phyloP scores from a whole-genome alignment of 2,797 vertebrate species.

The Poecilia velifera region DNA sequence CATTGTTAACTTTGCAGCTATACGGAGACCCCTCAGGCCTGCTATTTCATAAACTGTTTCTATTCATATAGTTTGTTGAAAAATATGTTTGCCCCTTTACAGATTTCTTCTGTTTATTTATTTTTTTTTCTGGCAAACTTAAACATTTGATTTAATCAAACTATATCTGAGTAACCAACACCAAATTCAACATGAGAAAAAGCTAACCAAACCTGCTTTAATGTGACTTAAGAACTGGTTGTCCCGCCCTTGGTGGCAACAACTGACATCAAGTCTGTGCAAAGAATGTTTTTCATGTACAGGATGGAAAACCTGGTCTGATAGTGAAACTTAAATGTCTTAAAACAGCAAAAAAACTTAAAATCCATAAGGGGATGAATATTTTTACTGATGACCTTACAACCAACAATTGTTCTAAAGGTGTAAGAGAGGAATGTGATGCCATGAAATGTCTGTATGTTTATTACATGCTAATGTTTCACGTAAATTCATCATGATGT shows the following conservation, averaged over 20 bases:
- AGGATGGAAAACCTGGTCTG: background rate
- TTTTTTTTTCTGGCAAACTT: background rate
- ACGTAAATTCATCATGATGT: background rate
- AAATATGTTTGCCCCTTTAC: background rate
- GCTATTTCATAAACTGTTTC: constrained; percentile 20
- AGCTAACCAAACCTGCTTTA: background rate
- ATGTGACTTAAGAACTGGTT: background rate
- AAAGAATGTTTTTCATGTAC: background rate
- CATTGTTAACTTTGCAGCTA: constrained; percentile 39
- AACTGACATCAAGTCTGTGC: background rate
- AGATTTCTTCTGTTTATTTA: too few species aligned
- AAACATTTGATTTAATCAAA: background rate
- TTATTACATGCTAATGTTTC: background rate
- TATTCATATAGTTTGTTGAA: background rate
- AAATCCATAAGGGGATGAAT: background rate
- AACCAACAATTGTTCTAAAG: background rate
- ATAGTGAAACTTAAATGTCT: background rate
- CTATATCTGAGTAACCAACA: background rate
- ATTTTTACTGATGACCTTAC: background rate
- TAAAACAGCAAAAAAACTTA: background rate
- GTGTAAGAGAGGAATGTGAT: background rate
- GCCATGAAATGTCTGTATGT: background rate
- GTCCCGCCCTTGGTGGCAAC: background rate
- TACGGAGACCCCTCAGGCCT: constrained; percentile 33
- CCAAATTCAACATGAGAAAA: background rate